phyloP scores from a whole-genome alignment of 2,113 vertebrate genomes.

The Loxodonta africana region DNA sequence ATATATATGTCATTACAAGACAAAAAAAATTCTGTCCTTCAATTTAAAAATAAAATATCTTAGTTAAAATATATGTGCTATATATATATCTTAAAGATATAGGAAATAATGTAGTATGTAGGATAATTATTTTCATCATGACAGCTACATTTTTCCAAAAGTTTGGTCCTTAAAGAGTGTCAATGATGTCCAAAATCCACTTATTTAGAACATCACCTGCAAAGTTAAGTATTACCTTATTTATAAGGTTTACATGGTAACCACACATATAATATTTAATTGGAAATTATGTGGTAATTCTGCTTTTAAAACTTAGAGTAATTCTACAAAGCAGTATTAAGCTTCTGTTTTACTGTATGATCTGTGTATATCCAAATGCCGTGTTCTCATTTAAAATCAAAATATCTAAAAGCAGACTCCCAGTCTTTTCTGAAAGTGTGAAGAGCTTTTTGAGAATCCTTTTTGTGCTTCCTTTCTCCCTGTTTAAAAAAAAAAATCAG shows the following conservation, averaged over 20 bases:
- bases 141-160: not conserved
- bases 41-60: no score
- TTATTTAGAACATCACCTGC: not conserved
- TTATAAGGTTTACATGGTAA: not conserved
- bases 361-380: not conserved
- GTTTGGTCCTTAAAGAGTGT: not conserved
- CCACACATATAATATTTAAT: not conserved
- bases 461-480: not conserved
- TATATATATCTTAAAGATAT: not conserved
- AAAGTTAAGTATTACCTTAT: not conserved
- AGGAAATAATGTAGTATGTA: not conserved
- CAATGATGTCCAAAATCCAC: not conserved
- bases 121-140: not conserved
- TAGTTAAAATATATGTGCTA: no score
- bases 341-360: not conserved
- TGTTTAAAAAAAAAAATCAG: conserved; percentile 9
- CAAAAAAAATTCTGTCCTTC: no score
- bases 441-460: not conserved
- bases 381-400: conserved; percentile 27
- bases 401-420: not conserved
- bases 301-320: conserved; percentile 7
- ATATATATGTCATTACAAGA: no score
- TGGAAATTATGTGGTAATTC: not conserved
- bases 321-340: conserved; percentile 21
- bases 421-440: not conserved